Percentiles rank a stretch among this genome's conserved stretches.
Evolutionary conservation across 2,888 invertebrate species (phyloP).

Genomic region (Liopterus haemorrhoidalis): DNA sequence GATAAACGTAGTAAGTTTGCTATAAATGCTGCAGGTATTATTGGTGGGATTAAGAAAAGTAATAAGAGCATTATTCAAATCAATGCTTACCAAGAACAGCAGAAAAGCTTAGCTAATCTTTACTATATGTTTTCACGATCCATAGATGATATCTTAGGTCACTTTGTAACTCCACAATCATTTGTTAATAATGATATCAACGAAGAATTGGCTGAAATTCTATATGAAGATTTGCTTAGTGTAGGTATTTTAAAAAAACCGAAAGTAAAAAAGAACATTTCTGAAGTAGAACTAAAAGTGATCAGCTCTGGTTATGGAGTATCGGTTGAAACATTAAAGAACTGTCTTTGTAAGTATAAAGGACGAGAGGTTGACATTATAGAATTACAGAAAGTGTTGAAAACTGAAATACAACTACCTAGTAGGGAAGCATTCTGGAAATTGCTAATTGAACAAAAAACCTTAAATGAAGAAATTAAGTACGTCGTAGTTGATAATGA

Average conservation of each 20-base stretch:
- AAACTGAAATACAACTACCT: constrained; percentile 20
- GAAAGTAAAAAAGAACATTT: neutral
- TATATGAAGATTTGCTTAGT: constrained; percentile 20
- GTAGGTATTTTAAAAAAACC: constrained; percentile 8
- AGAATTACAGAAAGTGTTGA: constrained; percentile 15
- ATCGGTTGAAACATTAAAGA: constrained; percentile 1
- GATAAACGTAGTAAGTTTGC: constrained; percentile 21
- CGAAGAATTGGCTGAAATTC: constrained; percentile 16
- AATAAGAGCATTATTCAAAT: constrained; percentile 28
- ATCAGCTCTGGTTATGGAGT: constrained; percentile 14
- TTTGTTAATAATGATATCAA: constrained; percentile 19
- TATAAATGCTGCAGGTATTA: constrained; percentile 21
- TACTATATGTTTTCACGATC: constrained; percentile 25
- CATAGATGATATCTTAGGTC: constrained; percentile 27
- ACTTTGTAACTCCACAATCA: constrained; percentile 20
- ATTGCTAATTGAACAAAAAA: constrained; percentile 17
- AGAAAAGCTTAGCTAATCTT: constrained; percentile 24
- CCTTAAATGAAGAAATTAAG: too few species aligned
- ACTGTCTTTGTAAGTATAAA: constrained; percentile 6
- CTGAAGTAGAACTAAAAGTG: constrained; percentile 16
- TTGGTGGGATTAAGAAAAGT: constrained; percentile 27
- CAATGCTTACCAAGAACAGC: constrained; percentile 30
- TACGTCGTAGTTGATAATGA: too few species aligned
- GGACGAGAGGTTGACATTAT: constrained; percentile 7
- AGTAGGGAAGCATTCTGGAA: constrained; percentile 28